These are phyloP conservation scores for Chymomyza caudatula DNA, from an alignment of 2,888 invertebrate species.

Conservation along the genomic window DNA sequence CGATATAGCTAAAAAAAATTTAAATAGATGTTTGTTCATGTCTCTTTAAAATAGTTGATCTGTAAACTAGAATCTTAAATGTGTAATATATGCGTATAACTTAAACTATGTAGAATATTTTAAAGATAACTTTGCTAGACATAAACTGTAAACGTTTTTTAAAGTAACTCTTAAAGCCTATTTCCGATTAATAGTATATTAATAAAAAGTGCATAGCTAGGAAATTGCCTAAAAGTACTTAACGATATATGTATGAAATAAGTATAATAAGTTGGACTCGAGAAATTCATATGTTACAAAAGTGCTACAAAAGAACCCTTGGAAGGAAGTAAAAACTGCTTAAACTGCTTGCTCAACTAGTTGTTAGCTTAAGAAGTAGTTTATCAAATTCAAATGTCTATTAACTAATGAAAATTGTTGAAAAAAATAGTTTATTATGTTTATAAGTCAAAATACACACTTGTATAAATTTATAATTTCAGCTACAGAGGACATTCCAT, in stretches of 20 bases:
- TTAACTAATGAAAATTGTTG: conserved; percentile 16
- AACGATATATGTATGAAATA: too few relatives aligned
- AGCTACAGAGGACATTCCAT: conserved; percentile 63
- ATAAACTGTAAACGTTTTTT: too few relatives aligned
- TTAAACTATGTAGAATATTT: too few relatives aligned
- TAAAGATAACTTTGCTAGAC: too few relatives aligned
- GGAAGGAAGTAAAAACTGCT: background rate
- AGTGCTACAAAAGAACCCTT: background rate
- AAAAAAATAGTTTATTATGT: conserved; percentile 21
- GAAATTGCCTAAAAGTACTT: background rate
- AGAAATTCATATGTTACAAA: background rate
- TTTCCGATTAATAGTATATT: background rate
- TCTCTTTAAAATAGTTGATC: too few relatives aligned
- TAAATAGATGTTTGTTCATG: too few relatives aligned
- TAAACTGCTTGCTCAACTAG: background rate
- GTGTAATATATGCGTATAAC: too few relatives aligned
- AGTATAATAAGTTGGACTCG: background rate
- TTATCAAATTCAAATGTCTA: background rate
- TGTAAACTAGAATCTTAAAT: too few relatives aligned
- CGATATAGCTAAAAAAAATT: too few relatives aligned
- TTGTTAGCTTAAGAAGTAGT: background rate
- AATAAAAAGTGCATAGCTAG: background rate
- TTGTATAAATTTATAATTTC: conserved; percentile 41
- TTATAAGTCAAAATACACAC: conserved; percentile 29
- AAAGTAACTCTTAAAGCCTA: too few relatives aligned